Evolutionary conservation across 2,888 invertebrate genomes (phyloP), one percentile per base, ranked within the genome.

Genomic region (Ganaspis brasiliensis): DNA sequence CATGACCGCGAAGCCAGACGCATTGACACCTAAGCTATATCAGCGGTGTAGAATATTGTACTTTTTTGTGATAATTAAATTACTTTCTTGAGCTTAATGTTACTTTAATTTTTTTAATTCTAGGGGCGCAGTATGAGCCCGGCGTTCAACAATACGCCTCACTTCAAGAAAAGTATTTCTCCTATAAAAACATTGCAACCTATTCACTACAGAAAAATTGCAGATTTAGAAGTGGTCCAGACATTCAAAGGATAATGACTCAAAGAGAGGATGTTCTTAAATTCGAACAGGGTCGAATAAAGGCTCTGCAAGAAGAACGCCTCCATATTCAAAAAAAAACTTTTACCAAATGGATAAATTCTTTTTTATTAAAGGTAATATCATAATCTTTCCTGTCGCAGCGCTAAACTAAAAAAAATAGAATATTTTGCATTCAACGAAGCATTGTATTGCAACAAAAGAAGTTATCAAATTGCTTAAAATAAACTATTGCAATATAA

Each of bases 341-440:
- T 37, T 99, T 99, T 93, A 99, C 99, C 87, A 99, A 99, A 97
- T 98, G 98, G 98, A 97, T 98, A 96, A 98, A 98, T 93, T 98
- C 98, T 21, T 98, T 98, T 92, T 93, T 98, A 88, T 95, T 96
- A 91, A 98, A 98, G 96, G 98, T 98, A 89, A 85, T 14, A 12
- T 56, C 21, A 55, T 21, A 6, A 12, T 12, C 9, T 35, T 35
- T 35, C 9, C 35, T 35, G 9, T 35, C 4, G 35, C n/a, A n/a
- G n/a, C n/a, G n/a, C n/a, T n/a, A n/a, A n/a, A n/a, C n/a, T n/a
- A n/a, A n/a, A n/a, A n/a, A n/a, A n/a, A n/a, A n/a, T n/a, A n/a
- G n/a, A n/a, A n/a, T n/a, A n/a, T n/a, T n/a, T n/a, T n/a, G n/a
- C n/a, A n/a, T n/a, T n/a, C n/a, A n/a, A n/a, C n/a, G n/a, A n/a